Conservation (phyloP, 2,888 invertebrate genomes). For the Endotricha flammealis region DNA sequence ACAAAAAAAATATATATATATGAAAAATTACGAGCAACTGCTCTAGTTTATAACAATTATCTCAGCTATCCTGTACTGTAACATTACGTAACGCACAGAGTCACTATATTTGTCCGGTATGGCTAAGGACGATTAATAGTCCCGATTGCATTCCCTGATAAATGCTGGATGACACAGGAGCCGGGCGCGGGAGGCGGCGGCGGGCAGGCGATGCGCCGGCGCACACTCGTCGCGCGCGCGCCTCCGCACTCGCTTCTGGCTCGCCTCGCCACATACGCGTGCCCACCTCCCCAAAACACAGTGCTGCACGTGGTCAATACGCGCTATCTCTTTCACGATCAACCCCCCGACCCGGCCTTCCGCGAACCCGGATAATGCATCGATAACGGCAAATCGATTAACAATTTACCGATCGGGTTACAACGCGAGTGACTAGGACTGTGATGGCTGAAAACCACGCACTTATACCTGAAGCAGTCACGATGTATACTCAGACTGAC, state of each 20-base stretch:
- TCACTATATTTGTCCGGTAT: slow-evolving; percentile 1
- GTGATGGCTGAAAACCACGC: slow-evolving; percentile 67
- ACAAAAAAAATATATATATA: too few relatives aligned
- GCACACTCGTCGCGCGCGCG: slow-evolving; percentile 13
- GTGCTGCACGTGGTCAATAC: slow-evolving; percentile 34
- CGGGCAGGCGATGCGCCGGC: slow-evolving; percentile 18
- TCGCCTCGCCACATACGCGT: slow-evolving; percentile 45
- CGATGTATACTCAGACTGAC: slow-evolving; percentile 61
- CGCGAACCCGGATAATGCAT: slow-evolving; percentile 52
- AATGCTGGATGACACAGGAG: slow-evolving; percentile 12
- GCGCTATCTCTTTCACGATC: slow-evolving; percentile 27
- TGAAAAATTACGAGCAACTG: too few relatives aligned
- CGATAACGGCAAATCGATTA: slow-evolving; percentile 49
- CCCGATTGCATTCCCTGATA: slow-evolving; percentile 7
- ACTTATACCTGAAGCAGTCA: slow-evolving; percentile 49
- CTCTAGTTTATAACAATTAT: too few relatives aligned
- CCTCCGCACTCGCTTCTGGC: slow-evolving; percentile 41
- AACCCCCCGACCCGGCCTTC: slow-evolving; percentile 36
- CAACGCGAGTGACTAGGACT: too few relatives aligned
- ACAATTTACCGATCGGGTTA: too few relatives aligned
- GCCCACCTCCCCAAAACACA: slow-evolving; percentile 22
- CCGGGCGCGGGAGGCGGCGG: slow-evolving; percentile 14
- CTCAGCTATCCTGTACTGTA: too few relatives aligned
- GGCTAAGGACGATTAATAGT: slow-evolving; percentile 7
- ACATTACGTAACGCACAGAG: too few relatives aligned